Base-by-base conservation (phyloP, 2,888 invertebrate species). In the Nomada flava region DNA sequence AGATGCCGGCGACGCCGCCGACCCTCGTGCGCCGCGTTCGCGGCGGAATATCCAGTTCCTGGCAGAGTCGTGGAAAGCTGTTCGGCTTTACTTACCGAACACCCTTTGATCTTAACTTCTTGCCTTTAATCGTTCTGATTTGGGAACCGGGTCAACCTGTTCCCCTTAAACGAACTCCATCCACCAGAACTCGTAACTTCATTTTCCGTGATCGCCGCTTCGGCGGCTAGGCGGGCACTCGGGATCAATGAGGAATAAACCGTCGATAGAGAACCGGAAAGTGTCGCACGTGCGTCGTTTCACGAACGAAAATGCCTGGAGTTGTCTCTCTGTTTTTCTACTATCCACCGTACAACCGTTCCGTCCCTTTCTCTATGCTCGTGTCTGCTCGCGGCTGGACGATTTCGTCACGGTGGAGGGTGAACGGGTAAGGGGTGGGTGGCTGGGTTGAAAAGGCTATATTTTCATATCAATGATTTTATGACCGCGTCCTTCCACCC, bases 381-480 rank as follows among this genome's bases (percentile, higher is more conserved):
- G 65, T n/a, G 11, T 72, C 76, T 86, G 88, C 79, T 86, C 86
- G 87, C 86, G 90, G 88, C 84, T 87, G 88, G 87, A 83, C 89
- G 88, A 85, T 87, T 89, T 87, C 89, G 88, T 88, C 86, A 87
- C 84, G 83, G 83, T 82, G 87, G 86, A 84, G 85, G 83, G 52
- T 18, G 18, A 20, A 52, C 29, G 18, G 47, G 50, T 4, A 23
- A 53, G 26, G 18, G 18, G 65, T 64, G 83, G 81, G 84, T 76
- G 81, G 52, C 75, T 68, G 83, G 84, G 76, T 62, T 75, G 87
- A 87, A 80, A 87, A 82, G 89, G 90, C 90, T 91, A 91, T 93
- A 93, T 93, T 93, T 93, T 93, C 93, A 93, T 93, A 93, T 93
- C 93, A 93, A 93, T 93, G 93, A 93, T 93, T 93, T 93, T 93